These are phyloP conservation scores for Drosophila paulistorum DNA, from an alignment of 1,140 invertebrate genomes.

Conservation along the genomic window DNA sequence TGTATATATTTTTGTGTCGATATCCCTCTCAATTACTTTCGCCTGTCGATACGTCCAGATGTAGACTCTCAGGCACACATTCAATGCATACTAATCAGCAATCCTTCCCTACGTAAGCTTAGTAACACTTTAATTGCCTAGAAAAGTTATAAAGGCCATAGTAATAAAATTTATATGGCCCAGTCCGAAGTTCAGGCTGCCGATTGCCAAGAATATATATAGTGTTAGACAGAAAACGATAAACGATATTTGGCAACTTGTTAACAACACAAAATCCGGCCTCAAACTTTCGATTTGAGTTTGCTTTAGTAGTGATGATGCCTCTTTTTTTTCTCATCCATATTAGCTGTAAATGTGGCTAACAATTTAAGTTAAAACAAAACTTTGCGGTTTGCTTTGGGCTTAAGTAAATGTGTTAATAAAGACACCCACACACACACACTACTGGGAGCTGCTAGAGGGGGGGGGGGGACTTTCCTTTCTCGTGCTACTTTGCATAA, in stretches of 20 bases:
- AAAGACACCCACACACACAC: conserved; percentile 36
- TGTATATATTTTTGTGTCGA: conserved; percentile 50
- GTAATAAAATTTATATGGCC: conserved; percentile 8
- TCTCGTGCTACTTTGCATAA: conserved; percentile 49
- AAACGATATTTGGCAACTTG: conserved; percentile 1
- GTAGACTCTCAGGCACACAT: conserved; percentile 44
- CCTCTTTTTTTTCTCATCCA: background rate
- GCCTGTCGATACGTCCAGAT: conserved; percentile 28
- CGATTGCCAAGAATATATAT: background rate
- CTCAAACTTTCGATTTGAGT: conserved; percentile 12
- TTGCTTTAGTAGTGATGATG: background rate
- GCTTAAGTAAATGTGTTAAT: conserved; percentile 48
- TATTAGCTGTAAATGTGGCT: conserved; percentile 18
- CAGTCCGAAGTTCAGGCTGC: background rate
- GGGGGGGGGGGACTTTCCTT: background rate
- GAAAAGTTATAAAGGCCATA: background rate
- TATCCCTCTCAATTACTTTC: conserved; percentile 66
- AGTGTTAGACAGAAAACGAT: background rate
- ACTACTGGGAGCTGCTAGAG: background rate
- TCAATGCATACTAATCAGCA: conserved; percentile 64
- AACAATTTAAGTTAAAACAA: conserved; percentile 15
- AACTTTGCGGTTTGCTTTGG: conserved; percentile 4
- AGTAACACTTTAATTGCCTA: conserved; percentile 8
- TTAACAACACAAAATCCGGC: conserved; percentile 3
- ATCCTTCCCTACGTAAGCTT: background rate